Evolutionary conservation across 2,797 vertebrate genomes (phyloP).

Genomic region (Mormyrus proboscirostris): DNA sequence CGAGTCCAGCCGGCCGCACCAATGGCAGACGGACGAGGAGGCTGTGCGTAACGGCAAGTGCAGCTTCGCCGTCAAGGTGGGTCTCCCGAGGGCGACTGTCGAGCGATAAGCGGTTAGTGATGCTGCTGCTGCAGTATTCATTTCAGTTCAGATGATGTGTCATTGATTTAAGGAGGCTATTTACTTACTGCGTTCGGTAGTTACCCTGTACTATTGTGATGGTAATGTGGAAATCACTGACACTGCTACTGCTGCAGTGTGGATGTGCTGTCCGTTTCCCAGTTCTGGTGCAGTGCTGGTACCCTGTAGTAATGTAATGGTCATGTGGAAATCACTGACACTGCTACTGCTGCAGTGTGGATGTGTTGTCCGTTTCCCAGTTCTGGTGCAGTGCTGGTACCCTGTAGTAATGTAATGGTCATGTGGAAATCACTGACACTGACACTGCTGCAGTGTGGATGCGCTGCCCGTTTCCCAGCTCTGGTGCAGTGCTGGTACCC

Average conservation of each 20-base stretch:
- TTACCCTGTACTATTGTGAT: neutral
- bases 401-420: neutral
- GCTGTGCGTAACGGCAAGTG: constrained; percentile 91
- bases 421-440: neutral
- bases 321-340: neutral
- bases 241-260: neutral
- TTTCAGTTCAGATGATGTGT: neutral
- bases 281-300: neutral
- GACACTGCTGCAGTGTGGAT: neutral
- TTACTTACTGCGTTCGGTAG: neutral
- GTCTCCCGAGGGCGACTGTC: constrained; percentile 16
- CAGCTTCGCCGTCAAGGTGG: constrained; percentile 97
- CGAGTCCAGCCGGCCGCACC: constrained; percentile 94
- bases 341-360: neutral
- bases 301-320: neutral
- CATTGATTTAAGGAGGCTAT: neutral
- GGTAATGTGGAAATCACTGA: neutral
- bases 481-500: neutral
- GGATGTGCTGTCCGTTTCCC: neutral
- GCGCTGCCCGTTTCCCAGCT: neutral
- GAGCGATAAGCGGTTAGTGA: neutral
- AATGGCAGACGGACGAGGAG: constrained; percentile 98
- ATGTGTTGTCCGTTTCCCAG: neutral
- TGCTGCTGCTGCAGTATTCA: neutral
- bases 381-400: neutral